Evolutionary conservation across 2,888 invertebrate genomes (phyloP).

Genomic region (Onchidella celtica): DNA sequence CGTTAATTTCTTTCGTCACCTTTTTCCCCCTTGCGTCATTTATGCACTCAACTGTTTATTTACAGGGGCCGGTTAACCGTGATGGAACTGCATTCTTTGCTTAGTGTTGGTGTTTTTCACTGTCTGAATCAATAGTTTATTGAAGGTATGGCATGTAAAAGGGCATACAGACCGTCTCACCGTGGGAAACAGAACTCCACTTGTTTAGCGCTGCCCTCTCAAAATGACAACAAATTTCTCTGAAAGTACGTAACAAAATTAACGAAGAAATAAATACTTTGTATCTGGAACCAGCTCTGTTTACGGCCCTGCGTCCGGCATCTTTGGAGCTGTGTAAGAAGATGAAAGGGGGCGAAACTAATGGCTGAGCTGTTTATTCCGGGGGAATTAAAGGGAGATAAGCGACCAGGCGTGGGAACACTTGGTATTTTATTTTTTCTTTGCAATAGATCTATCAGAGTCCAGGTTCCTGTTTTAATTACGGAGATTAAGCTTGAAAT

Average conservation of each 20-base stretch:
- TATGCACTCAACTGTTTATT: too few relatives aligned
- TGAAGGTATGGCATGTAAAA: too few relatives aligned
- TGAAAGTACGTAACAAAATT: slow-evolving; percentile 11
- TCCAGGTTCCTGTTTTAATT: too few relatives aligned
- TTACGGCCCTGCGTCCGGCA: not conserved
- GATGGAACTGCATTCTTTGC: too few relatives aligned
- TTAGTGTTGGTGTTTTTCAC: too few relatives aligned
- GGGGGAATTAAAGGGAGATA: slow-evolving; percentile 9
- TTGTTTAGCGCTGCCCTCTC: not conserved
- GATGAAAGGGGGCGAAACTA: slow-evolving; percentile 15
- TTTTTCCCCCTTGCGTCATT: too few relatives aligned
- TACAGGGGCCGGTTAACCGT: too few relatives aligned
- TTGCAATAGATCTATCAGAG: too few relatives aligned
- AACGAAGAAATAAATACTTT: slow-evolving; percentile 21
- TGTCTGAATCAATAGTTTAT: too few relatives aligned
- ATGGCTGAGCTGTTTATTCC: slow-evolving; percentile 14
- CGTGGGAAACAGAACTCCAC: not conserved
- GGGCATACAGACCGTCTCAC: too few relatives aligned
- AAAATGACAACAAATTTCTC: slow-evolving; percentile 10
- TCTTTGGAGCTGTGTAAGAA: slow-evolving; percentile 6
- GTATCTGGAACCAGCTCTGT: slow-evolving; percentile 14
- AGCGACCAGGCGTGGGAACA: slow-evolving; percentile 26
- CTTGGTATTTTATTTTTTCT: not conserved
- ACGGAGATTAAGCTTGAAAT: too few relatives aligned
- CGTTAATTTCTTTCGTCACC: too few relatives aligned